Conservation (phyloP, 2,888 invertebrate genomes). For the Andricus quercusramuli region DNA sequence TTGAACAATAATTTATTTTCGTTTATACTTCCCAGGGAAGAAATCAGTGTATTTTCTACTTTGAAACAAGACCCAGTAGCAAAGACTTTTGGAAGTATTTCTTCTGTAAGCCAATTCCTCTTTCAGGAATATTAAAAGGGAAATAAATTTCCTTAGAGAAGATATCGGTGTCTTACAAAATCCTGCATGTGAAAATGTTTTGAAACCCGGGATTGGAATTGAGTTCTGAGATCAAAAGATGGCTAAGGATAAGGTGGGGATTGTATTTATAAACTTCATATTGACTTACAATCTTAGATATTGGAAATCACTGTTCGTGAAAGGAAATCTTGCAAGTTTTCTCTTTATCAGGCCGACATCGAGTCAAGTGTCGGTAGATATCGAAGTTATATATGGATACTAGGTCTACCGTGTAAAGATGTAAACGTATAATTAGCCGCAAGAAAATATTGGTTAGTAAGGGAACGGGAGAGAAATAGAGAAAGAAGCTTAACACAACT, state of each 20-base stretch:
- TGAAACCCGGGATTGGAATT: too few relatives aligned
- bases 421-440: slow-evolving; percentile 7
- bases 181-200: too few relatives aligned
- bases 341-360: slow-evolving; percentile 1
- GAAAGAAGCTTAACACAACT: slow-evolving; percentile 39
- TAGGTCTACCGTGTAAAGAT: slow-evolving; percentile 9
- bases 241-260: neutral
- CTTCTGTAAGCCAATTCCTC: too few relatives aligned
- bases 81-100: too few relatives aligned
- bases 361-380: slow-evolving; percentile 4
- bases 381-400: slow-evolving; percentile 15
- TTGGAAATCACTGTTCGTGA: slow-evolving; percentile 21
- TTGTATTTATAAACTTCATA: slow-evolving; percentile 18
- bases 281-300: neutral
- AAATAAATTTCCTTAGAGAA: too few relatives aligned
- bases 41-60: too few relatives aligned
- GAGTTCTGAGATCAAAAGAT: neutral
- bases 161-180: too few relatives aligned
- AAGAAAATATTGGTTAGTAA: slow-evolving; percentile 39
- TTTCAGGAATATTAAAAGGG: too few relatives aligned
- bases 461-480: slow-evolving; percentile 43
- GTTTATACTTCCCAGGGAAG: too few relatives aligned
- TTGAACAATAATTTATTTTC: too few relatives aligned
- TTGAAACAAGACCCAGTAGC: too few relatives aligned
- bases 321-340: slow-evolving; percentile 7